phyloP scores from a whole-genome alignment of 2,888 invertebrate genomes.

The Azorinus chamasolen region DNA sequence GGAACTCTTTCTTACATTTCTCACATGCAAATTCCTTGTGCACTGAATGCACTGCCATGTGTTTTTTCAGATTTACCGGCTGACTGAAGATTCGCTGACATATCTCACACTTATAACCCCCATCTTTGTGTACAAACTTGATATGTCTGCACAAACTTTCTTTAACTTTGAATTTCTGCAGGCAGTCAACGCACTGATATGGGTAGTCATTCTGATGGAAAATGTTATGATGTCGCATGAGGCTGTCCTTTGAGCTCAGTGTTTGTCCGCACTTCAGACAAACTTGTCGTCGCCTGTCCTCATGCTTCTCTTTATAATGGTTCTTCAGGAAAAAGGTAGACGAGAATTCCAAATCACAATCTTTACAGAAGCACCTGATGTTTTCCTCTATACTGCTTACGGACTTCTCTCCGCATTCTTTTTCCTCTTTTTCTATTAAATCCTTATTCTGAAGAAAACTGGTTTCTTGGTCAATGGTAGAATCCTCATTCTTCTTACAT shows the following conservation, averaged over 20 bases:
- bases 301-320: slow-evolving; percentile 42
- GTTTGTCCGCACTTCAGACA: slow-evolving; percentile 55
- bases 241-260: slow-evolving; percentile 55
- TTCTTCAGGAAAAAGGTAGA: slow-evolving; percentile 18
- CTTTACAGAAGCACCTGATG: slow-evolving; percentile 41
- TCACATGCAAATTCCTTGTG: slow-evolving; percentile 32
- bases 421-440: no score
- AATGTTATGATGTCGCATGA: slow-evolving; percentile 51
- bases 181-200: slow-evolving; percentile 34
- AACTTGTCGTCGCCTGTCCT: slow-evolving; percentile 42
- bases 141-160: slow-evolving; percentile 47
- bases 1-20: slow-evolving; percentile 31
- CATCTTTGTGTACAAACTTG: slow-evolving; percentile 53
- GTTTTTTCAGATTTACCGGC: slow-evolving; percentile 49
- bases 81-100: slow-evolving; percentile 49
- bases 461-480: no score
- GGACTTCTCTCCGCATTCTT: no score
- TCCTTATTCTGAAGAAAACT: no score
- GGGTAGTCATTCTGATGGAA: slow-evolving; percentile 52
- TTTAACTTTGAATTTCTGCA: slow-evolving; percentile 55
- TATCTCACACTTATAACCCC: slow-evolving; percentile 39
- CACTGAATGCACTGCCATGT: slow-evolving; percentile 33
- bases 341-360: slow-evolving; percentile 32
- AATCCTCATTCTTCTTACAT: slow-evolving; percentile 9
- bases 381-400: no score